phyloP scores from a whole-genome alignment of 1,140 invertebrate genomes.

The Ctenoplectra terminalis region DNA sequence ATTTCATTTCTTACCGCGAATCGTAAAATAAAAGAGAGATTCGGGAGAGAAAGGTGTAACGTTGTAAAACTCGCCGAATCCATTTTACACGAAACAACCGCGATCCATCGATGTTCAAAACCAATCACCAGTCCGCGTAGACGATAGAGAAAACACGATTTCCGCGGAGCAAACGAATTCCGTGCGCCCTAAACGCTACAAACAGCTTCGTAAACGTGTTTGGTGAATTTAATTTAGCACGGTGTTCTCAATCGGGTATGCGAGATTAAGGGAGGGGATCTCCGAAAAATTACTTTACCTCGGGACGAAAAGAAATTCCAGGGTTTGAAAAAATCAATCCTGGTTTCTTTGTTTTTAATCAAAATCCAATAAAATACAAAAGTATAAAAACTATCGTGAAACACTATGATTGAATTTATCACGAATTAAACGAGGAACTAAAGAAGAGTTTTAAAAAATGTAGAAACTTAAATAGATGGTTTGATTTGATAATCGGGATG shows the following conservation, averaged over 20 bases:
- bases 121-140: slow-evolving; percentile 5
- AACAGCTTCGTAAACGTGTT: slow-evolving; percentile 11
- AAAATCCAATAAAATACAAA: too few relatives aligned
- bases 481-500: too few relatives aligned
- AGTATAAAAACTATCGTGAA: too few relatives aligned
- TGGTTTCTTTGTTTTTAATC: too few relatives aligned
- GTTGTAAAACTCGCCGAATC: background rate
- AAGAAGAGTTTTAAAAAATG: too few relatives aligned
- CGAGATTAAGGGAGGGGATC: background rate
- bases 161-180: slow-evolving; percentile 36
- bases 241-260: background rate
- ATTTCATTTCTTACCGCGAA: background rate
- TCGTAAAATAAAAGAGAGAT: too few relatives aligned
- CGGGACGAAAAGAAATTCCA: too few relatives aligned
- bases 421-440: too few relatives aligned
- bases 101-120: slow-evolving; percentile 2
- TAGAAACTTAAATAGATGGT: too few relatives aligned
- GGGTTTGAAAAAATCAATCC: too few relatives aligned
- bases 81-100: slow-evolving; percentile 10
- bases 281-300: background rate
- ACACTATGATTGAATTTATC: too few relatives aligned
- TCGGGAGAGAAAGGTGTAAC: background rate
- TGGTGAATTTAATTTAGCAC: slow-evolving; percentile 26
- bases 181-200: slow-evolving; percentile 14
- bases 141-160: slow-evolving; percentile 22